phyloP scores from a whole-genome alignment of 1,140 invertebrate species.

The Zaprionus tsacasi region DNA sequence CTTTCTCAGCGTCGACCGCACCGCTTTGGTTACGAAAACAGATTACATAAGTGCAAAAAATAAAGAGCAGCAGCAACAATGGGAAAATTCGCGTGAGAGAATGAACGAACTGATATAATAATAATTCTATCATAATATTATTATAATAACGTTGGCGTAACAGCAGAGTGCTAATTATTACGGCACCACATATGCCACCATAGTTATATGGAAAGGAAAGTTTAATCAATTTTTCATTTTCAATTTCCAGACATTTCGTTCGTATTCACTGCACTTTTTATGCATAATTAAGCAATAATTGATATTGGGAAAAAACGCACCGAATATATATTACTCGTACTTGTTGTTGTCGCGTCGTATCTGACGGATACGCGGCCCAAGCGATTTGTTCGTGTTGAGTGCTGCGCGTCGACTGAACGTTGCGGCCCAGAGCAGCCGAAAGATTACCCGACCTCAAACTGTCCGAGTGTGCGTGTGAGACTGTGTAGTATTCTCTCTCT shows the following conservation, averaged over 20 bases:
- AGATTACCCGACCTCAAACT: conserved; percentile 36
- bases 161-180: conserved; percentile 26
- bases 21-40: conserved; percentile 75
- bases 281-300: background rate
- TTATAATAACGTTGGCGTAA: conserved; percentile 18
- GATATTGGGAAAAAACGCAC: conserved; percentile 54
- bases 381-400: conserved; percentile 79
- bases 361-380: conserved; percentile 68
- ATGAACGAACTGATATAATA: background rate
- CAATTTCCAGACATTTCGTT: background rate
- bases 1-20: conserved; percentile 37
- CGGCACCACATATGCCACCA: conserved; percentile 4
- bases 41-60: conserved; percentile 76
- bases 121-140: conserved; percentile 25
- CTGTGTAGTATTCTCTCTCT: background rate
- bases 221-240: background rate
- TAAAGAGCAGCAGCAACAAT: conserved; percentile 9
- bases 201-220: background rate
- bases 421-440: conserved; percentile 37
- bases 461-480: background rate
- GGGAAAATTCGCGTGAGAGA: conserved; percentile 53
- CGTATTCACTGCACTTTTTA: background rate
- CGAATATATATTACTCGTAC: conserved; percentile 56
- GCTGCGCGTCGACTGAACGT: conserved; percentile 78
- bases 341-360: conserved; percentile 66